Percentiles rank a stretch among this genome's conserved stretches.
Conservation (phyloP, 2,797 vertebrate genomes). For the Rhadinocentrus ornatus region DNA sequence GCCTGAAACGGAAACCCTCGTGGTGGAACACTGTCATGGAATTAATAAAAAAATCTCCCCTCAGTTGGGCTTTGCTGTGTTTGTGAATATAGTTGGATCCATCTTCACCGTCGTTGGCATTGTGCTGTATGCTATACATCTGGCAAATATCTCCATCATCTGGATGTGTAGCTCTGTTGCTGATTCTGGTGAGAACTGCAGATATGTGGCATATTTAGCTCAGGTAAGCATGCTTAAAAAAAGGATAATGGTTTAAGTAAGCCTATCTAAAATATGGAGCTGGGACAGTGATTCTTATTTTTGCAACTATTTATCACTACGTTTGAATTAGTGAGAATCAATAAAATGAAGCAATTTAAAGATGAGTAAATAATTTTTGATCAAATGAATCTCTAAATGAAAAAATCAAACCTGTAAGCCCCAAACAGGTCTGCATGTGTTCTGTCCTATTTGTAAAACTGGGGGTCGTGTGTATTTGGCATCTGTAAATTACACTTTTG, state of each 20-base stretch:
- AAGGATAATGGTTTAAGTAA: too few species aligned
- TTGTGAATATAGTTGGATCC: conserved; percentile 31
- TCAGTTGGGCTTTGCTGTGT: conserved; percentile 31
- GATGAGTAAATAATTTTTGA: too few species aligned
- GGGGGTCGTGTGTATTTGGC: too few species aligned
- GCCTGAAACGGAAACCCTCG: background rate
- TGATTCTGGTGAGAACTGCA: conserved; percentile 13
- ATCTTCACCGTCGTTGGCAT: conserved; percentile 21
- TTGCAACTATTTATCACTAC: background rate
- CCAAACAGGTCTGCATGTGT: too few species aligned
- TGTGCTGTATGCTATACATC: conserved; percentile 37
- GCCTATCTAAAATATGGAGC: too few species aligned
- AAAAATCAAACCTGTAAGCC: too few species aligned
- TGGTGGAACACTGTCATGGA: background rate
- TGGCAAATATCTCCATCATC: background rate
- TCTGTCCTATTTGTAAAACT: background rate
- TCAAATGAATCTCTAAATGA: too few species aligned
- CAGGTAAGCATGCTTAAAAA: conserved; percentile 30
- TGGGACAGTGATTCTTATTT: background rate
- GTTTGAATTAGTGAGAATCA: too few species aligned
- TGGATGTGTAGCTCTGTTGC: conserved; percentile 14
- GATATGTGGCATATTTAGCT: background rate
- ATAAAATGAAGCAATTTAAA: too few species aligned
- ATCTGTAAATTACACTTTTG: too few species aligned
- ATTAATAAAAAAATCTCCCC: background rate